Base-by-base conservation (phyloP, 2,888 invertebrate species). In the Watsonalla cultraria region DNA sequence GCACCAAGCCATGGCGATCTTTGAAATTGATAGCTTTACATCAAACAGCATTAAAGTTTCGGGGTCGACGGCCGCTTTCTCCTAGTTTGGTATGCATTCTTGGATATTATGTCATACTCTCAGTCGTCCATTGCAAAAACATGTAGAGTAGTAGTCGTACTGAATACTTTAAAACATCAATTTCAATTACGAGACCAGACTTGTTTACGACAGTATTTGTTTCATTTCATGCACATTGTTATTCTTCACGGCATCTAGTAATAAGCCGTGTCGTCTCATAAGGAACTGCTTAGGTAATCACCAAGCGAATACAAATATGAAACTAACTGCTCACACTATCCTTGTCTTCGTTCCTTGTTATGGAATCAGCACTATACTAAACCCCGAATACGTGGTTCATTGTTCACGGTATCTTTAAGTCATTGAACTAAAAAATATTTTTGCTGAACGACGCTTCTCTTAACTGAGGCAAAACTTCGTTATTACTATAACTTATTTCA, bases 21-120 rank as follows among this genome's bases (percentile, higher is more conserved):
- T 72, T 74, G 66, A 76, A 76, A 74, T 71, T 68, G 70, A 71
- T 73, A 67, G 72, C 68, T 62, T 71, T 33, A 42, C 11, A 42
- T 8, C 42, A 70, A 63, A 65, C 68, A 66, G 59, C 73, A 78
- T 79, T 80, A 77, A 76, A 72, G 62, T 60, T 71, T 70, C 71
- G 72, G 74, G 83, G 82, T 84, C 80, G 74, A 71, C 72, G 79
- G 58, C 79, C 84, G 82, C 86, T 86, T 86, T 86, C 86, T 83
- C 82, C 68, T 62, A 65, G 70, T 70, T 66, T 65, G 55, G 74
- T 74, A 75, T 76, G 74, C 73, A 70, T 75, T 73, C 70, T 37
- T 39, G 14, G 14, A 74, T 78, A 72, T 85, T 84, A 84, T 81
- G 78, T 84, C 79, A 84, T 71, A 60, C 63, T 62, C 68, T 68